Conservation (phyloP, 2,888 invertebrate species). For the Brassicogethes aeneus region DNA sequence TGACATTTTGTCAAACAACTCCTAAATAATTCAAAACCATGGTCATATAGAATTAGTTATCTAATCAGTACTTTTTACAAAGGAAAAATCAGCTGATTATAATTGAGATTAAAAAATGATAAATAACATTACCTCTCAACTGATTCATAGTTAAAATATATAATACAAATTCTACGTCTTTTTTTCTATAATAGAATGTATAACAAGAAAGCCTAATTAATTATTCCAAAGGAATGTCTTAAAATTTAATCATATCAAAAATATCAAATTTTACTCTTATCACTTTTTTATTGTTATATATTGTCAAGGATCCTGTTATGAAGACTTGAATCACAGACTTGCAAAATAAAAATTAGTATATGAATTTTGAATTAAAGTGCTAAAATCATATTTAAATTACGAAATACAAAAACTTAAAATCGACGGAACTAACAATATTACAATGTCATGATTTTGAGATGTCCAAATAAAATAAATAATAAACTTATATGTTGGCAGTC, state of each 20-base stretch:
- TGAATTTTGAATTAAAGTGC: slow-evolving; percentile 11
- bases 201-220: slow-evolving; percentile 24
- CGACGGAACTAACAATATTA: slow-evolving; percentile 13
- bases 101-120: slow-evolving; percentile 17
- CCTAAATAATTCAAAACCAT: slow-evolving; percentile 17
- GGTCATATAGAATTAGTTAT: slow-evolving; percentile 17
- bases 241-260: slow-evolving; percentile 18
- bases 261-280: slow-evolving; percentile 18
- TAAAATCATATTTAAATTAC: slow-evolving; percentile 9
- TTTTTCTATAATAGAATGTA: slow-evolving; percentile 15
- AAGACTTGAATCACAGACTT: slow-evolving; percentile 32
- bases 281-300: slow-evolving; percentile 16
- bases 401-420: slow-evolving; percentile 12
- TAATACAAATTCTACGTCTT: slow-evolving; percentile 9
- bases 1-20: slow-evolving; percentile 14
- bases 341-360: slow-evolving; percentile 19
- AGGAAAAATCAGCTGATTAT: slow-evolving; percentile 22
- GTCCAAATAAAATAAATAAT: background rate
- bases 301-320: slow-evolving; percentile 18
- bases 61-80: slow-evolving; percentile 42
- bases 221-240: slow-evolving; percentile 20
- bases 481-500: slow-evolving; percentile 12
- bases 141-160: slow-evolving; percentile 15
- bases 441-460: slow-evolving; percentile 13
- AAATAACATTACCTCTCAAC: slow-evolving; percentile 16